These are phyloP conservation scores for Acanthosoma haemorrhoidale DNA, from an alignment of 2,888 invertebrate species.

Conservation along the genomic window DNA sequence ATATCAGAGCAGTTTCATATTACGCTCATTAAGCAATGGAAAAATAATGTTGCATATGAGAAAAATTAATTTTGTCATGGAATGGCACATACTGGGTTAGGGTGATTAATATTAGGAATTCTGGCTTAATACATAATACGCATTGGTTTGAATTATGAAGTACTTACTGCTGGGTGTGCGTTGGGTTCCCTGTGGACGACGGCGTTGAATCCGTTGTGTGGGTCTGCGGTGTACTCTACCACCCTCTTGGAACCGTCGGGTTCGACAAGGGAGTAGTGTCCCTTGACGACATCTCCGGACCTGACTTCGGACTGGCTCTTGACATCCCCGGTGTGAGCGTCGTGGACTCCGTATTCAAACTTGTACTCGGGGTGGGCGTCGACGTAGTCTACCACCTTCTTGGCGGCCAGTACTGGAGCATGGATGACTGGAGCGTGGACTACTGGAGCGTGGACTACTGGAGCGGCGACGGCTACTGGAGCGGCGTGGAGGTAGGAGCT, in stretches of 20 bases:
- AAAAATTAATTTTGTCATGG: no score
- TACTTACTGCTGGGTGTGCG: slow-evolving; percentile 26
- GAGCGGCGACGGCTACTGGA: slow-evolving; percentile 25
- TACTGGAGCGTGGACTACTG: slow-evolving; percentile 23
- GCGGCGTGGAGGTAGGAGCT: slow-evolving; percentile 5
- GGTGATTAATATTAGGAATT: no score
- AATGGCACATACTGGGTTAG: no score
- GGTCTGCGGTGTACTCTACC: slow-evolving; percentile 30
- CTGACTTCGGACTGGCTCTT: slow-evolving; percentile 28
- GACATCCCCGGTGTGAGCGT: slow-evolving; percentile 30
- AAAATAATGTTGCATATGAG: no score
- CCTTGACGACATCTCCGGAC: slow-evolving; percentile 30
- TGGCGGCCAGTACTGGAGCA: slow-evolving; percentile 6
- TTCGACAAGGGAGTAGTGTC: slow-evolving; percentile 30
- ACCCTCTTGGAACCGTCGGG: slow-evolving; percentile 32
- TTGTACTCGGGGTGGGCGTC: slow-evolving; percentile 30
- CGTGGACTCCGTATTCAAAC: slow-evolving; percentile 33
- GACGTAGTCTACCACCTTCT: slow-evolving; percentile 30
- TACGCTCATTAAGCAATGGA: no score
- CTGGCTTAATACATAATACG: no score
- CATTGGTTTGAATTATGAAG: no score
- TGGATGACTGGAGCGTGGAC: slow-evolving; percentile 7
- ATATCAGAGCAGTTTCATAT: no score
- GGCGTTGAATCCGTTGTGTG: slow-evolving; percentile 32
- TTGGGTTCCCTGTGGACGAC: slow-evolving; percentile 32